These are phyloP conservation scores for Blera fallax DNA, from an alignment of 2,888 invertebrate genomes.

Conservation along the genomic window DNA sequence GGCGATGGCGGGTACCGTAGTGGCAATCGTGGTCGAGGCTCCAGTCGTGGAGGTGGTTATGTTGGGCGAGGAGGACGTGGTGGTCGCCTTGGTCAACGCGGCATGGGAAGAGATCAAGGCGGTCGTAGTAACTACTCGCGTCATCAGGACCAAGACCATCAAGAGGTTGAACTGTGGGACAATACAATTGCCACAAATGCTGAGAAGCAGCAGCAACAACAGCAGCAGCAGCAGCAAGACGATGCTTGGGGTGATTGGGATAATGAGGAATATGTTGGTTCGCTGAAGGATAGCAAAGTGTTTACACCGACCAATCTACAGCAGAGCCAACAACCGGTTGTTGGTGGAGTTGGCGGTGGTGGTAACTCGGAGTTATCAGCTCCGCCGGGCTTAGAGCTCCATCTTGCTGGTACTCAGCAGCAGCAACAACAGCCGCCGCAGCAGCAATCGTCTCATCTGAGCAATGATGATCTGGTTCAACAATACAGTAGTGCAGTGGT, in stretches of 20 bases:
- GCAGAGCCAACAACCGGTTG: conserved; percentile 78
- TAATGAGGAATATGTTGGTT: conserved; percentile 97
- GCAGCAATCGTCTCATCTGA: conserved; percentile 77
- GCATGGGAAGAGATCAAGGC: conserved; percentile 76
- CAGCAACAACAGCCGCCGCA: conserved; percentile 55
- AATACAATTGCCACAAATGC: conserved; percentile 82
- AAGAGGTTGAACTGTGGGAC: conserved; percentile 84
- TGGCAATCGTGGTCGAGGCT: conserved; percentile 81
- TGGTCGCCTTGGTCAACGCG: conserved; percentile 77
- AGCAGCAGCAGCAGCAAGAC: conserved; percentile 76
- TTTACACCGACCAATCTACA: conserved; percentile 87
- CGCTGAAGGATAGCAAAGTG: conserved; percentile 96
- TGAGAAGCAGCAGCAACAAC: conserved; percentile 79
- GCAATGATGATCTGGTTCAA: conserved; percentile 76
- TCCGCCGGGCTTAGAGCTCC: conserved; percentile 82
- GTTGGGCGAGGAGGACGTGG: conserved; percentile 83
- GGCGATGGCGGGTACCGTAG: conserved; percentile 80
- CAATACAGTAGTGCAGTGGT: conserved; percentile 77
- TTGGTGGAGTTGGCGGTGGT: conserved; percentile 73
- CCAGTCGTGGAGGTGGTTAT: conserved; percentile 82
- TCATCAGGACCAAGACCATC: conserved; percentile 80
- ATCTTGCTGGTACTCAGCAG: conserved; percentile 76
- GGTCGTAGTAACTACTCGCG: conserved; percentile 76
- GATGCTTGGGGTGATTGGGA: conserved; percentile 90
- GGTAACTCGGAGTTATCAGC: conserved; percentile 79